Base-by-base conservation (phyloP, 2,797 vertebrate genomes). In the Halcyon chelicuti region DNA sequence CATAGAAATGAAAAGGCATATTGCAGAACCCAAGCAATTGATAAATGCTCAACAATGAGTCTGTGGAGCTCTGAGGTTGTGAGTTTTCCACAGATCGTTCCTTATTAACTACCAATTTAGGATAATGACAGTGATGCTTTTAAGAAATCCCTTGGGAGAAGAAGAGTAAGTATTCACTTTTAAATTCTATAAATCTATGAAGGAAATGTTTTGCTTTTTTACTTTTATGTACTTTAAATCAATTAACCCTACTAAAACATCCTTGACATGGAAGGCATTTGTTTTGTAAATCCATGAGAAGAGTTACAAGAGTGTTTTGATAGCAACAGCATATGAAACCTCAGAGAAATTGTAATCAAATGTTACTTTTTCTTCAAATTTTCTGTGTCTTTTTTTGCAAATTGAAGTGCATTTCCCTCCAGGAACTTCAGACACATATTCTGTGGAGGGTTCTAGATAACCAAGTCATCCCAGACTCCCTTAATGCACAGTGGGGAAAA, bases 61-160 rank as follows among this genome's bases (percentile, higher is more conserved):
- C 31, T 54, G n/a, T 77, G 57, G 37, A 93, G 23, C 65, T 86
- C 78, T 55, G 65, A 74, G 15, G 67, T 47, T 82, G 22, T 73
- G 78, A 49, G 29, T 75, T 77, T 83, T 77, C 81, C 14, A 44
- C 40, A 85, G 78, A 89, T 83, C 63, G 49, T 74, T 80, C 62
- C 68, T 75, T 91, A 47, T 57, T 71, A 80, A 87, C 71, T 81
- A 44, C 60, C 72, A 88, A 77, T 91, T 93, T 71, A 82, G 25
- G 44, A 60, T 82, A 93, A 92, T 88, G 81, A 68, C 57, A 82
- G 44, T 0, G 10, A 72, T 16, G 72, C 40, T 85, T 82, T 40
- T 18, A 82, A 89, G 61, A 88, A 88, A 54, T 49, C 72, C 39
- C 61, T 5, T 29, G 65, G 78, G 81, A 73, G 31, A 86, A 81